Base-by-base conservation (phyloP, 2,113 vertebrate species). In the Chaetops frenatus region DNA sequence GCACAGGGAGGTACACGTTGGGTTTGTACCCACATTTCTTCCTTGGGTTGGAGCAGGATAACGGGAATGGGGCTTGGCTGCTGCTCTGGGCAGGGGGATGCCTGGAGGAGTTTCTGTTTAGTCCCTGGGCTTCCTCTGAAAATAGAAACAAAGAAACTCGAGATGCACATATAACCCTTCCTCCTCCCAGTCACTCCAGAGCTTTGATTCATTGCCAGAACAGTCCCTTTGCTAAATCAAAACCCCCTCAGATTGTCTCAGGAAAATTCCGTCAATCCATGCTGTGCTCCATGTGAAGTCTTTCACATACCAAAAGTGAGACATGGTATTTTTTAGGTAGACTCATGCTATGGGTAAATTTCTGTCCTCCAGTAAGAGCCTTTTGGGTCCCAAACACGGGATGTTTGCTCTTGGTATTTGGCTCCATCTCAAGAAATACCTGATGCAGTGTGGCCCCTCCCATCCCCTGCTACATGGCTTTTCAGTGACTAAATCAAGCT, bases 101-200 rank as follows among this genome's bases (percentile, higher is more conserved):
- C n/a, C 56, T 74, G 86, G 10, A 65, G 66, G 78, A 47, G 56
- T 62, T 60, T 31, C 42, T 80, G 66, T 17, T 82, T 27, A 76
- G 67, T 48, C 62, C 58, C 70, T 62, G 86, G 17, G 21, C 57
- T 91, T 60, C 12, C n/a, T 27, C 51, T 90, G 84, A 78, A 95
- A 94, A 95, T 82, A 95, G 94, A 92, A 92, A 71, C 54, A 27
- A 50, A 89, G 93, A 84, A 88, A 95, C 65, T 91, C 2, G 20
- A 91, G 93, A 73, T 88, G 65, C 7, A 19, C 48, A 15, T 64
- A 60, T 51, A 90, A 61, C 69, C 78, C 48, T 67, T 76, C 69
- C 70, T 85, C 67, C 74, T 79, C 73, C 56, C 60, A 31, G 76
- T 54, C 60, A 5, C 58, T 64, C 56, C 56, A 23, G 35, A 17